Evolutionary conservation across 2,113 vertebrate species (phyloP), one percentile per base, ranked within the genome.

Genomic region (Gasterosteus nipponicus): DNA sequence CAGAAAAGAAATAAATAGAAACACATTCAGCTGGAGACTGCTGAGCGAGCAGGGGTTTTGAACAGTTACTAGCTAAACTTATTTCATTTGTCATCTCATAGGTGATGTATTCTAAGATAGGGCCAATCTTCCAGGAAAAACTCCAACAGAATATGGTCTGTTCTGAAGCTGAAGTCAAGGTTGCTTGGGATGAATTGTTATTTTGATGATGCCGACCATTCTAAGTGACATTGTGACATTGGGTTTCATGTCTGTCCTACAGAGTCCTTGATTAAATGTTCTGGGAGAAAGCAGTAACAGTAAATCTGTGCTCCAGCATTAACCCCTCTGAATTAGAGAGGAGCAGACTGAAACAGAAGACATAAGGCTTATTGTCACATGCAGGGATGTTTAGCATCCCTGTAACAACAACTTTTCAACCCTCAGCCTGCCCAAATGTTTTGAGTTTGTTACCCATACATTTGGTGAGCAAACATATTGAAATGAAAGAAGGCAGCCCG

Each of bases 191-290:
- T 75, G 85, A 81, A 74, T 84, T 66, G 66, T 87, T 81, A 86
- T 86, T 84, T 65, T 86, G 70, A 80, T 84, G 77, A 77, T 26
- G 67, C 76, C 1, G 29, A 73, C 69, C 49, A 81, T 66, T 81
- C 57, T 78, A 63, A 80, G 73, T 84, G 65, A 83, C 47, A 46
- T 53, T 2, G 73, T 86, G 51, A 47, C 31, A 19, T 26, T 26
- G 42, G 29, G 76, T 80, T 90, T 80, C 85, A 87, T 85, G 88
- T 72, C 75, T 84, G 82, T 90, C 86, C 87, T 78, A 80, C 77
- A 78, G 63, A 85, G 80, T 87, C 86, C 80, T 86, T 89, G 87
- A 93, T 91, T 93, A 90, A 86, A 90, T 57, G 74, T 79, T 62
- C 65, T 7, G 39, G 58, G 70, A 82, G 68, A 84, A 78, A 83